A percentile compares a stretch with the other conserved stretches of the same genome.
phyloP scores from a whole-genome alignment of 2,888 invertebrate genomes.

The Ophonus ardosiacus region DNA sequence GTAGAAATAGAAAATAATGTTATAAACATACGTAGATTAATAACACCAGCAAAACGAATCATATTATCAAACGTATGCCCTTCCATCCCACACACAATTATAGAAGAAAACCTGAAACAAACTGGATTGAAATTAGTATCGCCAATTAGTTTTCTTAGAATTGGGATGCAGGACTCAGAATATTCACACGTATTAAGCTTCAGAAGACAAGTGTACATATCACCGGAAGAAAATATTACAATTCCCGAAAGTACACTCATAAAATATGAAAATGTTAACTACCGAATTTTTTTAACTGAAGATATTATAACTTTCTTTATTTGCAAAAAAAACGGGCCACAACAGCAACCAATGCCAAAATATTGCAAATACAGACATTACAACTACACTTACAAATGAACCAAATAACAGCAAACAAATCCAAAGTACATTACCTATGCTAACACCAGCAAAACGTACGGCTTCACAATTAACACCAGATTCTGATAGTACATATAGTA shows the following conservation, averaged over 20 bases:
- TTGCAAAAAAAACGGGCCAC: too few relatives aligned
- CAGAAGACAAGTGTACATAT: neutral
- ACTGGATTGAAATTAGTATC: neutral
- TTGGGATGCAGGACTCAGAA: neutral
- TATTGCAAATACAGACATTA: too few relatives aligned
- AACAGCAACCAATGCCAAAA: too few relatives aligned
- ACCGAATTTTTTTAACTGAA: neutral
- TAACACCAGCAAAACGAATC: neutral
- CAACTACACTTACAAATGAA: too few relatives aligned
- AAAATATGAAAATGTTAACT: neutral
- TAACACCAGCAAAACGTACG: too few relatives aligned
- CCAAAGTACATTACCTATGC: too few relatives aligned
- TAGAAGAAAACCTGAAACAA: neutral
- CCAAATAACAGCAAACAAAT: too few relatives aligned
- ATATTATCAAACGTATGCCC: neutral
- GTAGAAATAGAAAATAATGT: neutral
- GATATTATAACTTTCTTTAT: neutral
- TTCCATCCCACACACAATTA: neutral
- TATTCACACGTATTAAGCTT: neutral
- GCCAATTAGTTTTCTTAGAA: neutral
- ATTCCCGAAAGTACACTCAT: neutral
- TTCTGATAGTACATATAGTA: too few relatives aligned
- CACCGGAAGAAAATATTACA: neutral
- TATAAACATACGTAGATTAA: neutral
- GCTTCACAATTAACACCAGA: too few relatives aligned